Evolutionary conservation across 2,113 vertebrate genomes (phyloP).

Genomic region (Carassius auratus): DNA sequence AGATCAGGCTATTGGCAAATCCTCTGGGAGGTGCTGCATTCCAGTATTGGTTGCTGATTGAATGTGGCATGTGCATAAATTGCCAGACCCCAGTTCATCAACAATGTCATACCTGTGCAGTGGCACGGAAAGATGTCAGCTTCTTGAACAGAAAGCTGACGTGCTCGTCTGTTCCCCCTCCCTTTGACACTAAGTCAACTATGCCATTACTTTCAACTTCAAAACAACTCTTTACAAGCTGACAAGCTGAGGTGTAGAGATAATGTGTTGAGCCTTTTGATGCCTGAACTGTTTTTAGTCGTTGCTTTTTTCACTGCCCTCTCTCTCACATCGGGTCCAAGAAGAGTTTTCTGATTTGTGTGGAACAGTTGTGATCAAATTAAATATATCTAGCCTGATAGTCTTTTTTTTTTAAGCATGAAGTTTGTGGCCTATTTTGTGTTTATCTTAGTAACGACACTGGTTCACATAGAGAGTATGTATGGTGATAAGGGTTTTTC

Average conservation of each 20-base stretch:
- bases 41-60: slow-evolving; percentile 65
- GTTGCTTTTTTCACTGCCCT: neutral
- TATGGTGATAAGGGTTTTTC: slow-evolving; percentile 34
- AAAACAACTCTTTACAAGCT: slow-evolving; percentile 42
- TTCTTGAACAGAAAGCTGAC: slow-evolving; percentile 37
- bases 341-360: neutral
- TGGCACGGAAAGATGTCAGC: slow-evolving; percentile 41
- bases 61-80: slow-evolving; percentile 62
- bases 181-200: slow-evolving; percentile 48
- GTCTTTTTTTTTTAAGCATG: neutral
- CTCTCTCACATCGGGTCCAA: neutral
- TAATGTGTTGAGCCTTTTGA: slow-evolving; percentile 16
- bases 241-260: neutral
- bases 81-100: slow-evolving; percentile 58
- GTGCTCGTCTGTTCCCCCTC: slow-evolving; percentile 9
- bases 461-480: slow-evolving; percentile 1
- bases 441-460: slow-evolving; percentile 9
- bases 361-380: slow-evolving; percentile 20
- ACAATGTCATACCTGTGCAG: slow-evolving; percentile 65
- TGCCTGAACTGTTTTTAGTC: slow-evolving; percentile 42
- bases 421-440: slow-evolving; percentile 20
- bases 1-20: slow-evolving; percentile 69
- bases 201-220: slow-evolving; percentile 37
- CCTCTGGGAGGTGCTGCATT: slow-evolving; percentile 70
- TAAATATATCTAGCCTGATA: slow-evolving; percentile 1